Evolutionary conservation across 2,797 vertebrate genomes (phyloP).

Genomic region (Pseudopleuronectes americanus): DNA sequence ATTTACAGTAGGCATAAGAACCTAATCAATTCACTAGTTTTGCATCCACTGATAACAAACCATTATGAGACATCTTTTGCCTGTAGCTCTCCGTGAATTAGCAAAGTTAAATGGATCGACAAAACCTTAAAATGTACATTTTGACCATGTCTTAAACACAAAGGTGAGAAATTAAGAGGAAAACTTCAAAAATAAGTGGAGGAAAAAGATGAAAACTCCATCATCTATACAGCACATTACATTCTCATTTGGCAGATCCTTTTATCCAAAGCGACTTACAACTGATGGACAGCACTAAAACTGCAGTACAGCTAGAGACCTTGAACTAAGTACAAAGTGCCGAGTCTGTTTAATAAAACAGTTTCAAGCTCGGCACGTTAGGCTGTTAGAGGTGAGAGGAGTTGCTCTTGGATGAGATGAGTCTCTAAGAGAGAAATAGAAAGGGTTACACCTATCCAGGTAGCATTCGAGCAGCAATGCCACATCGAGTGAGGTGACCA

Average conservation of each 20-base stretch:
- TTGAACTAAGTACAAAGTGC: constrained; percentile 1
- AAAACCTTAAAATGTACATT: constrained; percentile 23
- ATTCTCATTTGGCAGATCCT: not conserved
- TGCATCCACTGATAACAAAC: constrained; percentile 59
- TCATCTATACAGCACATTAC: not conserved
- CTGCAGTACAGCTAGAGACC: not conserved
- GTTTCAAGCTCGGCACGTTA: not conserved
- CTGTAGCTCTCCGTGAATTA: constrained; percentile 38
- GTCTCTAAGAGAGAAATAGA: not conserved
- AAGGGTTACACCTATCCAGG: not conserved
- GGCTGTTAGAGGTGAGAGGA: not conserved
- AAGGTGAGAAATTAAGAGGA: not conserved
- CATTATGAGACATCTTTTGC: constrained; percentile 29
- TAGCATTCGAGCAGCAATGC: no score
- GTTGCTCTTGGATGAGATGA: not conserved
- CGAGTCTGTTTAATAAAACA: not conserved
- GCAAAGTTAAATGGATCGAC: not conserved
- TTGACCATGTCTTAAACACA: constrained; percentile 35
- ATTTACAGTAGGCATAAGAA: constrained; percentile 54
- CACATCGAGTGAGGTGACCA: no score
- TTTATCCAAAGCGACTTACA: not conserved
- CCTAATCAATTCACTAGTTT: constrained; percentile 55
- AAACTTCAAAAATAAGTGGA: not conserved
- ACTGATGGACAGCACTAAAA: not conserved
- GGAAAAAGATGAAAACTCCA: not conserved